These are phyloP conservation scores for Oostethus manadensis DNA, from an alignment of 2,113 vertebrate species.

Conservation along the genomic window DNA sequence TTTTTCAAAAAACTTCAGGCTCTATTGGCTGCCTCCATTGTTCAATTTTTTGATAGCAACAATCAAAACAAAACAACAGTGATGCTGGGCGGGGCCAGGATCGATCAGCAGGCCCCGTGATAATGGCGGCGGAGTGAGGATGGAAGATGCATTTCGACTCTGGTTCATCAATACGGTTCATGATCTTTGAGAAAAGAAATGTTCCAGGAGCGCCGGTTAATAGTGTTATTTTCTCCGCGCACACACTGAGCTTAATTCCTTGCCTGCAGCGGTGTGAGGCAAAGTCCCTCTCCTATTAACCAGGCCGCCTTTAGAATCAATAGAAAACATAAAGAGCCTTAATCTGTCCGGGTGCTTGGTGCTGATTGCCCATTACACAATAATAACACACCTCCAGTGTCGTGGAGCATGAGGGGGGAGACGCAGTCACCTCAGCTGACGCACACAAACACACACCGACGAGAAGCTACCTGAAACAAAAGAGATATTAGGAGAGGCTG, in stretches of 20 bases:
- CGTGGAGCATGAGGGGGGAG: constrained; percentile 46
- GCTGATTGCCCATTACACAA: constrained; percentile 75
- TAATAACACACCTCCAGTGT: constrained; percentile 68
- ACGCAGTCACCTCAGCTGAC: constrained; percentile 37
- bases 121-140: constrained; percentile 43
- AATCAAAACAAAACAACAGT: constrained; percentile 55
- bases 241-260: constrained; percentile 22
- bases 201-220: constrained; percentile 66
- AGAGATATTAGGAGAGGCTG: too few species aligned
- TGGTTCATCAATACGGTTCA: constrained; percentile 64
- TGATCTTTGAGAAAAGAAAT: constrained; percentile 67
- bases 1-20: constrained; percentile 55
- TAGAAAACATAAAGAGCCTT: constrained; percentile 70
- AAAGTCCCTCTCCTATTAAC: constrained; percentile 68
- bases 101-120: constrained; percentile 7
- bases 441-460: too few species aligned
- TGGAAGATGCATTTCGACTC: constrained; percentile 61
- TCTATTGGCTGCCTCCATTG: constrained; percentile 51
- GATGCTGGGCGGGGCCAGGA: constrained; percentile 26
- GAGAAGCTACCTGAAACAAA: background rate
- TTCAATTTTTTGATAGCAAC: constrained; percentile 63
- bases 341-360: constrained; percentile 70
- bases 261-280: constrained; percentile 58
- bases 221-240: constrained; percentile 59
- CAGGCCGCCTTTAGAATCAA: constrained; percentile 65